phyloP scores from a whole-genome alignment of 2,888 invertebrate species.

The Lottia scabra region DNA sequence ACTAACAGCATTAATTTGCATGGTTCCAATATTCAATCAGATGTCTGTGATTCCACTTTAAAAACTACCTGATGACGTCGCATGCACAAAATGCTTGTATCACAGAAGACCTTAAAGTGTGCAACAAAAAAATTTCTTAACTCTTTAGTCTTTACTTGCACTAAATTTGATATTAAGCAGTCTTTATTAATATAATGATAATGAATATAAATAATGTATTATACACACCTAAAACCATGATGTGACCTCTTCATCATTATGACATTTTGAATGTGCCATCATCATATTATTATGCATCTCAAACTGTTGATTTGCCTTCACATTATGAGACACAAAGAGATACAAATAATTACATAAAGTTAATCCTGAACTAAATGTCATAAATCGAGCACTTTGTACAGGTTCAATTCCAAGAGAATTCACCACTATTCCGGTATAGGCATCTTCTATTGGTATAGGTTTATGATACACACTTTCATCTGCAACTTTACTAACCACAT shows the following conservation, averaged over 20 bases:
- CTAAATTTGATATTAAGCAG: no score
- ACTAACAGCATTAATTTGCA: no score
- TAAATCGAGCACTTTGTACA: slow-evolving; percentile 57
- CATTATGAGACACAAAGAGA: slow-evolving; percentile 61
- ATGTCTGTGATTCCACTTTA: no score
- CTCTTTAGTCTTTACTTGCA: no score
- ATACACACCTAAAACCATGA: slow-evolving; percentile 20
- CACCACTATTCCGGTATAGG: slow-evolving; percentile 63
- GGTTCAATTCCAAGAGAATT: slow-evolving; percentile 51
- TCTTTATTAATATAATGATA: no score
- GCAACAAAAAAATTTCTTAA: no score
- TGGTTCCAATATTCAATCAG: no score
- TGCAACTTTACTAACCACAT: slow-evolving; percentile 51
- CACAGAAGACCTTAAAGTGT: no score
- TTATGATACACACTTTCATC: slow-evolving; percentile 42
- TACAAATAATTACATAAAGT: slow-evolving; percentile 64
- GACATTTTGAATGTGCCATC: slow-evolving; percentile 39
- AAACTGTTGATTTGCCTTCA: slow-evolving; percentile 47
- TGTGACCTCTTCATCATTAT: slow-evolving; percentile 18
- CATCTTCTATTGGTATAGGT: slow-evolving; percentile 67
- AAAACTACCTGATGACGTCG: no score
- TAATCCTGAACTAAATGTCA: slow-evolving; percentile 52
- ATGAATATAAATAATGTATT: no score
- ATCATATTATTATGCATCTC: slow-evolving; percentile 43
- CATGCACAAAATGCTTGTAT: no score